Evolutionary conservation across 2,113 vertebrate species (phyloP).

Genomic region (Sebastes schlegelii): DNA sequence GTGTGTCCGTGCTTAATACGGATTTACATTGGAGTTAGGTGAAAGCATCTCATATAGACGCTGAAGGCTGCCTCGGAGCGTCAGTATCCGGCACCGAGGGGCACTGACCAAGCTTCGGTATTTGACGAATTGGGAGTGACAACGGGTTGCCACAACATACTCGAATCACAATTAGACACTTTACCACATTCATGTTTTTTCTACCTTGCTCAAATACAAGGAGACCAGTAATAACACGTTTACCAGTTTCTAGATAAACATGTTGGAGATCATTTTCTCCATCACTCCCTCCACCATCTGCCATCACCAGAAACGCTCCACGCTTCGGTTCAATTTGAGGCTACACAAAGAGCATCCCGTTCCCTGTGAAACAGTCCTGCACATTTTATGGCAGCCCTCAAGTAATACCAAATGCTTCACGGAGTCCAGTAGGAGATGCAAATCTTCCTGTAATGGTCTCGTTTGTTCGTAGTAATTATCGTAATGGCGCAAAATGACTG

Average conservation of each 20-base stretch:
- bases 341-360: conserved; percentile 3
- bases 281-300: background rate
- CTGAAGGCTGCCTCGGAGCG: no score
- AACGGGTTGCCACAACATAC: no score
- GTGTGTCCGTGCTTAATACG: no score
- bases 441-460: conserved; percentile 63
- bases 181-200: background rate
- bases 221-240: background rate
- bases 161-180: no score
- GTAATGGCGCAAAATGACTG: conserved; percentile 62
- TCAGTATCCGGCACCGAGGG: no score
- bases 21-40: no score
- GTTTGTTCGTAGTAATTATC: conserved; percentile 69
- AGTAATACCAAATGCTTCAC: background rate
- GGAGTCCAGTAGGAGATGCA: conserved; percentile 31
- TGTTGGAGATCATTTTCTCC: conserved; percentile 9
- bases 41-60: no score
- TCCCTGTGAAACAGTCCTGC: background rate
- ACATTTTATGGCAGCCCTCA: conserved; percentile 15
- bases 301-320: conserved; percentile 1
- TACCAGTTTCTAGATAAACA: conserved; percentile 13
- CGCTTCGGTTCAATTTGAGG: conserved; percentile 18
- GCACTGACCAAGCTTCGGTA: no score
- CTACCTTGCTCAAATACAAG: background rate
- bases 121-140: no score